These are phyloP conservation scores for human (Homo sapiens) DNA, from an alignment of 2,113 vertebrate genomes.

Conservation along the genomic window GRCh38 chr15:52053001-52053500, in stretches of 20 bases:
- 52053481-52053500: background rate
- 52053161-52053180: too few relatives aligned
- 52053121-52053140: background rate
- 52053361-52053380: background rate
- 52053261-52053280: too few relatives aligned
- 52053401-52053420: background rate
- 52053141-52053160: background rate
- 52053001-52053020: background rate
- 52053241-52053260: too few relatives aligned
- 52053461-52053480: background rate
- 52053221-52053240: too few relatives aligned
- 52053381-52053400: background rate
- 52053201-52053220: too few relatives aligned
- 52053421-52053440: background rate
- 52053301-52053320: background rate
- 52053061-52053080: background rate
- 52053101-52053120: background rate
- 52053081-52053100: background rate
- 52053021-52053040: background rate
- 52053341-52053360: background rate
- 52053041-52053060: background rate
- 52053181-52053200: too few relatives aligned
- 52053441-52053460: background rate
- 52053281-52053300: too few relatives aligned
- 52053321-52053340: background rate